Conservation (phyloP, 2,797 vertebrate species). For the Pseudomugil gertrudae region DNA sequence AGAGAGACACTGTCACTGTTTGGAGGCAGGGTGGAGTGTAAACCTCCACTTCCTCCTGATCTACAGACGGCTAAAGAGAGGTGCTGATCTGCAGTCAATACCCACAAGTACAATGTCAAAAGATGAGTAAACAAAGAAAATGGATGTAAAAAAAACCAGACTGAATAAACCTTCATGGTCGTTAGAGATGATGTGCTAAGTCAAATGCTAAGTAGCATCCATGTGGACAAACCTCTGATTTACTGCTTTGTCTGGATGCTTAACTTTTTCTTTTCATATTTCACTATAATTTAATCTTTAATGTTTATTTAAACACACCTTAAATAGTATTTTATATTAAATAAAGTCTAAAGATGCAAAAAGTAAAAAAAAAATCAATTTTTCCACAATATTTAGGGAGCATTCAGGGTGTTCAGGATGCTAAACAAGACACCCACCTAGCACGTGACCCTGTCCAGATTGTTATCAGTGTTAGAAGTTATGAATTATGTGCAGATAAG, state of each 20-base stretch:
- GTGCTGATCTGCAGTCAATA: not conserved
- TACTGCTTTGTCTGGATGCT: too few relatives aligned
- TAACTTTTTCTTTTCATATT: too few relatives aligned
- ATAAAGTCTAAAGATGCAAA: too few relatives aligned
- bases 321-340: too few relatives aligned
- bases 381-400: too few relatives aligned
- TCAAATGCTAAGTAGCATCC: not conserved
- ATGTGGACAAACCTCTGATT: not conserved
- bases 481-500: too few relatives aligned
- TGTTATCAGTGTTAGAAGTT: not conserved
- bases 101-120: not conserved
- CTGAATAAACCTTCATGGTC: slow-evolving; percentile 25
- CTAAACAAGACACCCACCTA: not conserved
- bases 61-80: not conserved
- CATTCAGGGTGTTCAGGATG: too few relatives aligned
- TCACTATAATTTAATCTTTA: too few relatives aligned
- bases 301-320: too few relatives aligned
- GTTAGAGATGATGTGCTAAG: not conserved
- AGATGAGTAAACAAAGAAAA: slow-evolving; percentile 27
- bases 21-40: not conserved
- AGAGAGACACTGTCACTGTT: not conserved
- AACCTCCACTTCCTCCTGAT: not conserved
- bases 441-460: not conserved
- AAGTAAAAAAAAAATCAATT: too few relatives aligned
- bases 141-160: not conserved